phyloP scores from a whole-genome alignment of 2,113 vertebrate species.

The Theropithecus gelada region DNA sequence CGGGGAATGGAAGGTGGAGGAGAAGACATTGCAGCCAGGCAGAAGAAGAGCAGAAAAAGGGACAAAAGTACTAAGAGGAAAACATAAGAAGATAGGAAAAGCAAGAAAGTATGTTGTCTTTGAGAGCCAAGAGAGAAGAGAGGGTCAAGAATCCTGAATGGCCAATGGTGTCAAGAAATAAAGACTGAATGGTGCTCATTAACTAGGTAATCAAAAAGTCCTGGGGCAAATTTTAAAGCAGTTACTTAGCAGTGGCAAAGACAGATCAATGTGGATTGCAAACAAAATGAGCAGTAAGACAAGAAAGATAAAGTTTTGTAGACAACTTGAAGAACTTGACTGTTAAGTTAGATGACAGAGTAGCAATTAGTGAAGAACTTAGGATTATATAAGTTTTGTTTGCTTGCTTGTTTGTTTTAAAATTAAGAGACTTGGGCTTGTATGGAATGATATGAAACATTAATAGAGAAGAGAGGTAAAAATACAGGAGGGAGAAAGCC shows the following conservation, averaged over 20 bases:
- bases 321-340: background rate
- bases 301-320: background rate
- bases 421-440: background rate
- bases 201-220: background rate
- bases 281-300: background rate
- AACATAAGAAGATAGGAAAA: background rate
- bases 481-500: background rate
- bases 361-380: background rate
- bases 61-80: background rate
- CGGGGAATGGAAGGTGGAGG: rapidly evolving
- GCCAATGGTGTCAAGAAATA: background rate
- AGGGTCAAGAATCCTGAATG: background rate
- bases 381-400: background rate
- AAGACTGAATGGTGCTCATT: background rate
- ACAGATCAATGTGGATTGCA: background rate
- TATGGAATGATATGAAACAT: background rate
- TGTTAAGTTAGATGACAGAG: background rate
- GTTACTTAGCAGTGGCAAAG: background rate
- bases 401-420: background rate
- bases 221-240: background rate
- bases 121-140: background rate
- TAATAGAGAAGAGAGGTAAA: background rate
- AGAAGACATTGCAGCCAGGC: background rate
- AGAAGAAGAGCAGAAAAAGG: background rate
- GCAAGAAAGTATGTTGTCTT: background rate